Base-by-base conservation (phyloP, 2,888 invertebrate genomes). In the Meteorus cinctellus region DNA sequence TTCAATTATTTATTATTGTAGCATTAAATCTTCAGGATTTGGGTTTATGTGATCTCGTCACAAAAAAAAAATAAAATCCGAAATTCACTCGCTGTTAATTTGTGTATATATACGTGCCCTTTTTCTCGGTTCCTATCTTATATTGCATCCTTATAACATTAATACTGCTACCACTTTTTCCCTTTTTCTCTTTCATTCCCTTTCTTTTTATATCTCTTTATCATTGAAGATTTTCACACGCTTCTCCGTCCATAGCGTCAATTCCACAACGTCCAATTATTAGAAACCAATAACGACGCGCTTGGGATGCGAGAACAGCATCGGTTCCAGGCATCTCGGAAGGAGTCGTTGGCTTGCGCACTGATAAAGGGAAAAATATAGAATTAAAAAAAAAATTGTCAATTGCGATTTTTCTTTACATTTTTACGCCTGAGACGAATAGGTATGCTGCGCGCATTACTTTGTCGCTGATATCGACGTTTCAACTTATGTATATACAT, bases 201-300 rank as follows among this genome's bases (percentile, higher is more conserved):
- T 75, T 65, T 66, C 62, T 74, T 72, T 70, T 71, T 72, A 51
- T 41, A 48, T 68, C 55, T 65, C 27, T 24, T 60, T 24, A 36
- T 59, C 60, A 36, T 34, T 24, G 70, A 36, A 29, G 36, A 34
- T 14, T 6, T 48, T 48, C 48, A 41, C 41, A 34, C 19, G 59
- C 59, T 55, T 59, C 70, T 70, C 59, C 62, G 66, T 45, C 65
- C 69, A 48, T 72, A 51, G 31, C 51, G 72, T 79, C 81, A 78
- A 82, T 81, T 81, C 60, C 65, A 69, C 78, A 76, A 78, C 78
- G 80, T 80, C 72, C 81, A 81, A 81, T 85, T 83, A 82, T 82
- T 78, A 81, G 78, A 77, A 79, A 81, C 66, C 72, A 75, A 81
- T 79, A 79, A 72, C 73, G 62, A 70, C 59, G 27, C 19, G 70